Evolutionary conservation across 1,140 invertebrate species (phyloP).

Genomic region (Drosophila tristis): DNA sequence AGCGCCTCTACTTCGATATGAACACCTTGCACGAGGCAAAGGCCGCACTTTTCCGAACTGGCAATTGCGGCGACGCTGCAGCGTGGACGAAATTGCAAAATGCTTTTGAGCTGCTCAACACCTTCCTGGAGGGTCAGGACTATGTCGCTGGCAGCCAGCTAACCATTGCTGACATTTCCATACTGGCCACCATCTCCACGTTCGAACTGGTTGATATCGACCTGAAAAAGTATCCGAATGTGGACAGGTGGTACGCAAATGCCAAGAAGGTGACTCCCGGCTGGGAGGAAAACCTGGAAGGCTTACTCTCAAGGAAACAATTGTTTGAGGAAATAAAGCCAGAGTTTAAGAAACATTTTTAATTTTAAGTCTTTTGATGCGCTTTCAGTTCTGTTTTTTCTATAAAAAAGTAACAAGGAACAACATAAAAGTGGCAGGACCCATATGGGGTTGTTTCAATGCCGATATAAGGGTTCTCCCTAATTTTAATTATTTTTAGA

Average conservation of each 20-base stretch:
- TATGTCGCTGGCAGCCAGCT: constrained; percentile 88
- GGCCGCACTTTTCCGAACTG: constrained; percentile 86
- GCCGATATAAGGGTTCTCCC: too few relatives aligned
- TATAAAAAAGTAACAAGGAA: too few relatives aligned
- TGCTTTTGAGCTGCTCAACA: constrained; percentile 87
- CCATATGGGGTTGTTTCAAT: too few relatives aligned
- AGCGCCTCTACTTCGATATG: constrained; percentile 87
- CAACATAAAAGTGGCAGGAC: too few relatives aligned
- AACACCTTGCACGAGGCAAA: constrained; percentile 88
- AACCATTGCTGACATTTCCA: constrained; percentile 89
- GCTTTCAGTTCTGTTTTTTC: too few relatives aligned
- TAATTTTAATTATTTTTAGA: too few relatives aligned
- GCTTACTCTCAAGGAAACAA: too few relatives aligned
- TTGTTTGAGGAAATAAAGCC: too few relatives aligned
- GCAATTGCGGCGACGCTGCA: constrained; percentile 56
- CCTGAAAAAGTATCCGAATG: constrained; percentile 88
- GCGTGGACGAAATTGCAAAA: too few relatives aligned
- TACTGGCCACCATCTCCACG: constrained; percentile 87
- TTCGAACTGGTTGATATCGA: constrained; percentile 87
- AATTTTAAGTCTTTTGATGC: too few relatives aligned
- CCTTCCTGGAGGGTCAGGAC: constrained; percentile 87
- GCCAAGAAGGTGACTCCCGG: constrained; percentile 88
- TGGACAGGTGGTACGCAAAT: constrained; percentile 88
- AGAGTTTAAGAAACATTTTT: too few relatives aligned
- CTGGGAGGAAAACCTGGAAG: constrained; percentile 41